phyloP scores from a whole-genome alignment of 2,113 vertebrate genomes.

The Phylloscopus whistleri region DNA sequence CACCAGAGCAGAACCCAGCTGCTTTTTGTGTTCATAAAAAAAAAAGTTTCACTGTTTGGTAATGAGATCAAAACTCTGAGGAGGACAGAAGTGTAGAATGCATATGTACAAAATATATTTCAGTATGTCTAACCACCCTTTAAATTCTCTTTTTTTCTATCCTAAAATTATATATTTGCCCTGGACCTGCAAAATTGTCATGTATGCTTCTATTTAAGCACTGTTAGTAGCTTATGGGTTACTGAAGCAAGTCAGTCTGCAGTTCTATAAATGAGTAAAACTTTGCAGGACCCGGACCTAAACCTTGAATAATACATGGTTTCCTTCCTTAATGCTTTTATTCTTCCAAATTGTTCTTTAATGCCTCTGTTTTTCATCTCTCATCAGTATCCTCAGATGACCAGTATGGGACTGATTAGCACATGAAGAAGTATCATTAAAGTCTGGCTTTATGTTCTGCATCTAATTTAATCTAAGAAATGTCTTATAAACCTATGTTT shows the following conservation, averaged over 20 bases:
- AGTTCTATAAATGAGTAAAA: not conserved
- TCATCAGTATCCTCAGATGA: not conserved
- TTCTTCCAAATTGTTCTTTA: constrained; percentile 3
- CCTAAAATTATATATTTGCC: not conserved
- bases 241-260: not conserved
- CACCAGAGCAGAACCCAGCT: not conserved
- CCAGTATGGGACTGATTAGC: not conserved
- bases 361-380: not conserved
- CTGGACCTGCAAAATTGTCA: not conserved
- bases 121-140: not conserved
- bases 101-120: not conserved
- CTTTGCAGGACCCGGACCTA: not conserved
- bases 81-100: not conserved
- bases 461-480: constrained; percentile 4
- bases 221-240: not conserved
- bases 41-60: not conserved
- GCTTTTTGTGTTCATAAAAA: not conserved
- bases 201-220: not conserved
- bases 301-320: not conserved
- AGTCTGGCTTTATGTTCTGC: constrained; percentile 6
- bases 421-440: constrained; percentile 21
- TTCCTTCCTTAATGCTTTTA: not conserved
- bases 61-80: fast-evolving
- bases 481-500: not conserved
- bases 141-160: not conserved